phyloP scores from a whole-genome alignment of 2,113 vertebrate genomes.

The Leptocoma aspasia region DNA sequence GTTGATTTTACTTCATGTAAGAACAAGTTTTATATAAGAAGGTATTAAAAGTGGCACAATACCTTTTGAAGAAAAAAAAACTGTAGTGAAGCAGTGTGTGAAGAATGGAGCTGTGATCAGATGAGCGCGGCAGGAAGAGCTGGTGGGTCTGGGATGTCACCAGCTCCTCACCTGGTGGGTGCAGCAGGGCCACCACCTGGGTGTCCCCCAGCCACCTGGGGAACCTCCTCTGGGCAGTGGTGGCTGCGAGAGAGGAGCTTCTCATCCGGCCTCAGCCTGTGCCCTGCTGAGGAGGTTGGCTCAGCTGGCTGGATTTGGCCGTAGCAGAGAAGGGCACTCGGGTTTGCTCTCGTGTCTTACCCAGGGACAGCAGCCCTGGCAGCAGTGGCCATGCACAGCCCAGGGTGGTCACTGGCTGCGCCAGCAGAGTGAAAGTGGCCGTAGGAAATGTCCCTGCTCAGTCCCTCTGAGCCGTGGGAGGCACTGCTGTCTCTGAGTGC shows the following conservation, averaged over 20 bases:
- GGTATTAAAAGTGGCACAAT: not conserved
- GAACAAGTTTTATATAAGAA: not conserved
- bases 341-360: not conserved
- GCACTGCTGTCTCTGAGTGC: not conserved
- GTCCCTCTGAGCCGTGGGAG: rapidly evolving
- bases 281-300: not conserved
- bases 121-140: not conserved
- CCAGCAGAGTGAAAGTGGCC: not conserved
- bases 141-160: not conserved
- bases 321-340: not conserved
- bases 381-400: not conserved
- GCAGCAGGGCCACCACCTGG: rapidly evolving
- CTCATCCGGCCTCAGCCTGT: not conserved
- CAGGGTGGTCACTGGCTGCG: not conserved
- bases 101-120: not conserved
- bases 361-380: not conserved
- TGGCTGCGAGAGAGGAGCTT: not conserved
- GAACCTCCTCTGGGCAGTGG: not conserved
- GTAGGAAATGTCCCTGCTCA: not conserved
- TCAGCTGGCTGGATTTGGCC: not conserved
- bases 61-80: not conserved
- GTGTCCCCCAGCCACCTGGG: rapidly evolving
- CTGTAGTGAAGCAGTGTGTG: not conserved
- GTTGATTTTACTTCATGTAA: not conserved
- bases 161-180: not conserved